A percentile compares a stretch with the other conserved stretches of the same genome.
Evolutionary conservation across 2,113 vertebrate species (phyloP).

Genomic region (Syngnathus typhle): DNA sequence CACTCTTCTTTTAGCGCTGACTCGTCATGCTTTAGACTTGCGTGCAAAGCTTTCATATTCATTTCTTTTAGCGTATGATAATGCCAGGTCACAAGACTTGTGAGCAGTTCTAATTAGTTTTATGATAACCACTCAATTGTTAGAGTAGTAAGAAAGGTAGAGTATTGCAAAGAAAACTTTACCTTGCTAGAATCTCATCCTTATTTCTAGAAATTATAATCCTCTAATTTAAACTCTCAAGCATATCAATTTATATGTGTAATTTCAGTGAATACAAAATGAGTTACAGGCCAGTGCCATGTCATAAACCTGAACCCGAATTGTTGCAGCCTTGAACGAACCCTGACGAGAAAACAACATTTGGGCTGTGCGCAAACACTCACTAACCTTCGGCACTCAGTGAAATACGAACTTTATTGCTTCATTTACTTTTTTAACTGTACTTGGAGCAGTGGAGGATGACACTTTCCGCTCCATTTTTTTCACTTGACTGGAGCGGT

Average conservation of each 20-base stretch:
- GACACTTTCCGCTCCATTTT: too few relatives aligned
- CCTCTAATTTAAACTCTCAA: not conserved
- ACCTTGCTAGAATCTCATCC: not conserved
- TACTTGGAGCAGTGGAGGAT: too few relatives aligned
- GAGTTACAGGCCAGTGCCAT: too few relatives aligned
- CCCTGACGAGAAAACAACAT: too few relatives aligned
- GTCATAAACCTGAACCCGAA: not conserved
- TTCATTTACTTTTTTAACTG: too few relatives aligned
- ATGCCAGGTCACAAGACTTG: not conserved
- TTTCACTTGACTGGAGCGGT: too few relatives aligned
- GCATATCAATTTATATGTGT: not conserved
- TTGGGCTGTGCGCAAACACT: too few relatives aligned
- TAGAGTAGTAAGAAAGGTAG: not conserved
- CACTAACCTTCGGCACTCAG: too few relatives aligned
- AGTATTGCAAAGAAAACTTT: not conserved
- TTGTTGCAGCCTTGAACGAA: too few relatives aligned
- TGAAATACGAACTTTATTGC: too few relatives aligned
- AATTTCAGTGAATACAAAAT: not conserved
- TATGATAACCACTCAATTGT: not conserved
- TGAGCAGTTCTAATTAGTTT: not conserved
- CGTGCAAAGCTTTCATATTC: not conserved
- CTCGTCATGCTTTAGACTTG: not conserved
- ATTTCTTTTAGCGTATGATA: not conserved
- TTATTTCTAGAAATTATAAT: not conserved
- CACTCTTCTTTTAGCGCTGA: not conserved